Percentiles rank a stretch among this genome's conserved stretches.
These are phyloP conservation scores for Sciurus vulgaris DNA, from an alignment of 2,797 vertebrate species.

Conservation along the genomic window DNA sequence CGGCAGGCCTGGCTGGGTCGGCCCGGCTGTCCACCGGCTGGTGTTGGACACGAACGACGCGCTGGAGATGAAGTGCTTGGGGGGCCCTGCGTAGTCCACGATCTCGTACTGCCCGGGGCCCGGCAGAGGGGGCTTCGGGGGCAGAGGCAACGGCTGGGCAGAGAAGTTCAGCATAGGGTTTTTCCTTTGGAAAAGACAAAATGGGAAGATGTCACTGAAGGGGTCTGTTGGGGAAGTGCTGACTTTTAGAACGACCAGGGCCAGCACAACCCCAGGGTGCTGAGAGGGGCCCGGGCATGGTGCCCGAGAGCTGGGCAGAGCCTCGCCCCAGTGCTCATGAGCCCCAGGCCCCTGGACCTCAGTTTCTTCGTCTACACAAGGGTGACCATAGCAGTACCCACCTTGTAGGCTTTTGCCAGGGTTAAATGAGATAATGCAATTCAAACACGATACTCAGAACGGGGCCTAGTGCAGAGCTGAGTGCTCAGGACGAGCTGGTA, in stretches of 20 bases:
- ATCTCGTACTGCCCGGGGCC: constrained; percentile 90
- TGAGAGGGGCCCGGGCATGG: neutral
- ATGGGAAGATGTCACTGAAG: neutral
- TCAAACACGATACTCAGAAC: neutral
- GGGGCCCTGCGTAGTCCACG: constrained; percentile 49
- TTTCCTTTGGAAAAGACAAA: constrained; percentile 86
- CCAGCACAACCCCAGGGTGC: neutral
- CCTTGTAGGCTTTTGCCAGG: neutral
- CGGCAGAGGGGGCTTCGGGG: constrained; percentile 85
- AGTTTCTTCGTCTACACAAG: neutral
- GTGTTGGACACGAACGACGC: constrained; percentile 90
- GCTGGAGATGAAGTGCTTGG: constrained; percentile 87
- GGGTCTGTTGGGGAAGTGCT: accelerated
- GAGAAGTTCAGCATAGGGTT: constrained; percentile 87
- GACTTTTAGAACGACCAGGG: neutral
- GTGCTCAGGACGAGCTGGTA: accelerated
- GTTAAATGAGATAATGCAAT: neutral
- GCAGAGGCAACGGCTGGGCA: constrained; percentile 85
- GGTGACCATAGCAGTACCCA: neutral
- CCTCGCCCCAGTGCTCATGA: neutral
- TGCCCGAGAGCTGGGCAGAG: neutral
- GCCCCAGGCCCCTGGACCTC: neutral
- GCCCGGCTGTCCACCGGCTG: constrained; percentile 67
- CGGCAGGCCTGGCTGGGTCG: constrained; percentile 76
- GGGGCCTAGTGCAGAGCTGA: neutral